Conservation (phyloP, 1,140 invertebrate genomes). For the Manduca sexta region DNA sequence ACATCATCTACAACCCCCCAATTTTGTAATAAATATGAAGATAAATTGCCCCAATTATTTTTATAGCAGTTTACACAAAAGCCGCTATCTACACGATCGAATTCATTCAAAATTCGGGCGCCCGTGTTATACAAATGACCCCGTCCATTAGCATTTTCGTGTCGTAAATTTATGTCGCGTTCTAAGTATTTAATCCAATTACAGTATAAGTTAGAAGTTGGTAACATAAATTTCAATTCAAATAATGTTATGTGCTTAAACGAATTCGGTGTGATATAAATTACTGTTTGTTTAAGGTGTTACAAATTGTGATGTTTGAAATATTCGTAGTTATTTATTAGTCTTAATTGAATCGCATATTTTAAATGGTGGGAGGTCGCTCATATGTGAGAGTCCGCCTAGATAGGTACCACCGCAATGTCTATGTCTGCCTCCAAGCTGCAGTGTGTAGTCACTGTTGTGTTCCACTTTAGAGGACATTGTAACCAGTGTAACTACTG, state of each 20-base stretch:
- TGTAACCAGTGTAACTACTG: too few relatives aligned
- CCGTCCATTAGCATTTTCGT: conserved; percentile 32
- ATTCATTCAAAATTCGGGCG: conserved; percentile 32
- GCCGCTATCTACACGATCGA: conserved; percentile 48
- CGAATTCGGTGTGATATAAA: too few relatives aligned
- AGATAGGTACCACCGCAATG: too few relatives aligned
- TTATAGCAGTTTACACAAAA: conserved; percentile 44
- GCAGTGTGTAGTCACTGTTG: too few relatives aligned
- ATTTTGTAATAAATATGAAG: conserved; percentile 42
- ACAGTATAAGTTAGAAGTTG: conserved; percentile 10
- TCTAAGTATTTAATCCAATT: conserved; percentile 31
- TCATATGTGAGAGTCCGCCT: too few relatives aligned
- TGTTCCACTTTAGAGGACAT: too few relatives aligned
- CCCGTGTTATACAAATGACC: conserved; percentile 20
- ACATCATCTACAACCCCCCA: conserved; percentile 20
- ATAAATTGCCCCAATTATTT: conserved; percentile 55
- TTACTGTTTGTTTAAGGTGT: too few relatives aligned
- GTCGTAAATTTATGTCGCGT: conserved; percentile 24
- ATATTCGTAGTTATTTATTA: too few relatives aligned
- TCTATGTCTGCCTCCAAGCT: too few relatives aligned
- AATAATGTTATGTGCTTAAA: not conserved
- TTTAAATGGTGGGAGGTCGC: too few relatives aligned
- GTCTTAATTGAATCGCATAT: too few relatives aligned
- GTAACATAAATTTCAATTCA: conserved; percentile 5
- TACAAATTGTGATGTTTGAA: too few relatives aligned